Evolutionary conservation across 2,797 vertebrate species (phyloP), one percentile per base, ranked within the genome.

Genomic region (Falco biarmicus): DNA sequence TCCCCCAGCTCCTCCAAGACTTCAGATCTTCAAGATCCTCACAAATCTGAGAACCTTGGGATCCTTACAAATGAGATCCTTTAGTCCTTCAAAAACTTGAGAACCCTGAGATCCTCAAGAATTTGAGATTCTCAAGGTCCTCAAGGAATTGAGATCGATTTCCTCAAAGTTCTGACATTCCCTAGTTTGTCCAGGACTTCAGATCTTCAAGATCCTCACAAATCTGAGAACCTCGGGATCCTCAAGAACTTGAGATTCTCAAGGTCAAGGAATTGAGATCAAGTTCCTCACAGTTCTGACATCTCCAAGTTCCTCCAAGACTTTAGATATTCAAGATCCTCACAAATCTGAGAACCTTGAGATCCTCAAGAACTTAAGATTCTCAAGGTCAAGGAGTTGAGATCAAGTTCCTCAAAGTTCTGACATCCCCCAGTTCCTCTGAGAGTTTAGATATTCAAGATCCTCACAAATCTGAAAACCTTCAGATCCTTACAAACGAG

Each of bases 51-150:
- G n/a, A 11, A 2, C 31, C 34, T 50, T 4, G 5, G n/a, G 17
- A 29, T 12, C 15, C 32, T 5, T 1, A 16, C 20, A 60, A 25
- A 37, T 2, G 34, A 60, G 39, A 34, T 2, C 34, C 57, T 6
- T 13, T 7, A 68, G 45, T 11, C 7, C 24, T 34, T 6, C 15
- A 15, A 19, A 18, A 10, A 28, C 24, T 9, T 13, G 31, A 34
- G 61, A 54, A 0, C 29, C 22, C 8, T 1, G 4, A 54, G 28
- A 6, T 19, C 28, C 29, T 25, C 34, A 11, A 43, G 13, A 3
- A 48, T 4, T 4, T 10, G 4, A 29, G 34, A 50, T 0, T 29
- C 24, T 14, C 1, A 1, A 63, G 37, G 15, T 14, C 32, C 43
- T 56, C 39, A 34, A 13, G 41, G 7, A 45, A 24, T 39, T 5